phyloP scores from a whole-genome alignment of 2,797 vertebrate genomes.

The Bradypus variegatus region DNA sequence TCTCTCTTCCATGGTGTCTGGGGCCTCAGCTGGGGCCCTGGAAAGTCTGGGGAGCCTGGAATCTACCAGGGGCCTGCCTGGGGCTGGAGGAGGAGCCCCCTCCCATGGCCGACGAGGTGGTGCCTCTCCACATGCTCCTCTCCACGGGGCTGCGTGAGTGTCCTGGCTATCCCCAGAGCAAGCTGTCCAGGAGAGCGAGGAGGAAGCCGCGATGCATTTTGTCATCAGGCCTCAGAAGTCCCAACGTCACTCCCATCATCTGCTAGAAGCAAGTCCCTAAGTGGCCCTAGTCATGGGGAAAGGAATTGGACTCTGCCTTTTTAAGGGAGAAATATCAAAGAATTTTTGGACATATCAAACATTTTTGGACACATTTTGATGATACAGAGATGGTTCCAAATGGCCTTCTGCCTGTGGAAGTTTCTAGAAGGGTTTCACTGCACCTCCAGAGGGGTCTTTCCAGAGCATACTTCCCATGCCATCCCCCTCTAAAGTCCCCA shows the following conservation, averaged over 20 bases:
- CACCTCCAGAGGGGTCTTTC: neutral
- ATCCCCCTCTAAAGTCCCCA: rapidly evolving
- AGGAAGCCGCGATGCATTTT: rapidly evolving
- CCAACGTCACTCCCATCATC: rapidly evolving
- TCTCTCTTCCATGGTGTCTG: too few relatives aligned
- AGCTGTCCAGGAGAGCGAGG: neutral
- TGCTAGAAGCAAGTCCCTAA: neutral
- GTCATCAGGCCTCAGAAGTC: neutral
- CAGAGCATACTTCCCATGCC: neutral
- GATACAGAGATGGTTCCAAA: too few relatives aligned
- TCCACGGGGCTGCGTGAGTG: neutral
- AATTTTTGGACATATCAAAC: neutral
- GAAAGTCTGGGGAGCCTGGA: neutral
- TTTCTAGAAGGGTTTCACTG: neutral
- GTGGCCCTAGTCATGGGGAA: neutral
- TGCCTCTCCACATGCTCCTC: neutral
- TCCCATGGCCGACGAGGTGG: neutral
- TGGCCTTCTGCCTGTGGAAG: too few relatives aligned
- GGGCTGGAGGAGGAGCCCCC: neutral
- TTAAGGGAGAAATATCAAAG: neutral
- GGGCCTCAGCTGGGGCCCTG: too few relatives aligned
- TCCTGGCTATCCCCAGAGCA: neutral
- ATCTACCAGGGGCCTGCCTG: neutral
- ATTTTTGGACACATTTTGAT: too few relatives aligned
- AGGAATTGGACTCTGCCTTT: neutral